These are phyloP conservation scores for Ammospiza maritima DNA, from an alignment of 2,797 vertebrate genomes.

Conservation along the genomic window DNA sequence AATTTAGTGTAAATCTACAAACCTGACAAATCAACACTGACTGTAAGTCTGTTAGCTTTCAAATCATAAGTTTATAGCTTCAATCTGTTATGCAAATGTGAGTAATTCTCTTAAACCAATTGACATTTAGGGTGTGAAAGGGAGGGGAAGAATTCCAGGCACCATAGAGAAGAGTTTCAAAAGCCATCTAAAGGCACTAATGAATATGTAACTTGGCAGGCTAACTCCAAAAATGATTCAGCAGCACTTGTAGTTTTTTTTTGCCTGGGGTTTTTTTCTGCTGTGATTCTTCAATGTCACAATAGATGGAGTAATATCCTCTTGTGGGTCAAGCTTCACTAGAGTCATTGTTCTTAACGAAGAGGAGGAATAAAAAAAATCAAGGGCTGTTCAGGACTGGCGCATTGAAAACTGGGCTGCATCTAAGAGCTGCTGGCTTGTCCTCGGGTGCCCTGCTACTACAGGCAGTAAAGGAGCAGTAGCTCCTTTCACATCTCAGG, in stretches of 20 bases:
- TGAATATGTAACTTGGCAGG: conserved; percentile 55
- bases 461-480: neutral
- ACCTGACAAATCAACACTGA: conserved; percentile 64
- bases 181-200: conserved; percentile 41
- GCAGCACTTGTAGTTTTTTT: neutral
- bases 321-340: neutral
- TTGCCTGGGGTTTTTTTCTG: neutral
- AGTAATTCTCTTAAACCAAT: conserved; percentile 70
- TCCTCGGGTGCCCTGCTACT: neutral
- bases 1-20: conserved; percentile 9
- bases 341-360: neutral
- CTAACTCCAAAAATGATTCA: conserved; percentile 55
- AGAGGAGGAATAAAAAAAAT: neutral
- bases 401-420: neutral
- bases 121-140: conserved; percentile 58
- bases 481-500: neutral
- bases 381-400: neutral
- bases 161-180: conserved; percentile 21
- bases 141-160: conserved; percentile 12
- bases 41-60: conserved; percentile 66
- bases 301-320: conserved; percentile 41
- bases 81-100: conserved; percentile 54
- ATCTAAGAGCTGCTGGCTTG: neutral
- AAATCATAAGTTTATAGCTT: conserved; percentile 64
- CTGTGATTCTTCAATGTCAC: neutral